Evolutionary conservation across 2,113 vertebrate genomes (phyloP).

Genomic region (Typhlomys cinereus): DNA sequence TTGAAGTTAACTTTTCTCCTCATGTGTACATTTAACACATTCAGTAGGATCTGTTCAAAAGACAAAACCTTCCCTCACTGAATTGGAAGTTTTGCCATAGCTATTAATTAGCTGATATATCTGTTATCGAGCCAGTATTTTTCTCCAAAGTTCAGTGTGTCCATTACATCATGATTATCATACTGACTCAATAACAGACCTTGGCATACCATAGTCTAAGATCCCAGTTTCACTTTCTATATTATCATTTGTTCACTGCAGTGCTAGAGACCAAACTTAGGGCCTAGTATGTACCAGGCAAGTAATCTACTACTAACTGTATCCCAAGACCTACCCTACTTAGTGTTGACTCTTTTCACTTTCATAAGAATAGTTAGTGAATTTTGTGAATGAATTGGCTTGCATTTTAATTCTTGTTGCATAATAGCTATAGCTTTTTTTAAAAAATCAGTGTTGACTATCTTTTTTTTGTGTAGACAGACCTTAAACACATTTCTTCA

Average conservation of each 20-base stretch:
- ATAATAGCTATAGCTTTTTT: neutral
- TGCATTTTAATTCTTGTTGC: neutral
- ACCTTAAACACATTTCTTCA: neutral
- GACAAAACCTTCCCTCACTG: neutral
- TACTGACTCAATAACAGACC: neutral
- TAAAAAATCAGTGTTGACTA: neutral
- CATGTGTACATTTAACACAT: neutral
- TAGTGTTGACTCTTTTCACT: slow-evolving; percentile 19
- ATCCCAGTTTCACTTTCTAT: neutral
- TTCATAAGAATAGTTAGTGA: neutral
- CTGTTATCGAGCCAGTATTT: neutral
- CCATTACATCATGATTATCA: neutral
- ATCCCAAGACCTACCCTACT: neutral
- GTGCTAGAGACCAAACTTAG: neutral
- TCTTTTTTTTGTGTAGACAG: neutral
- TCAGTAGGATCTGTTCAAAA: neutral
- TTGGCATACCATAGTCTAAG: neutral
- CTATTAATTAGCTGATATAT: neutral
- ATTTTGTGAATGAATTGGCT: neutral
- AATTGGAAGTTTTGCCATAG: neutral
- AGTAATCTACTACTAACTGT: neutral
- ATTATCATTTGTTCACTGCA: neutral
- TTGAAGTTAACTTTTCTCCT: neutral
- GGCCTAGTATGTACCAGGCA: neutral
- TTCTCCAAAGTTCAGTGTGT: neutral